A percentile compares a stretch with the other conserved stretches of the same genome.
These are phyloP conservation scores for Platorchestia sp. DNA, from an alignment of 1,140 invertebrate genomes.

Conservation along the genomic window DNA sequence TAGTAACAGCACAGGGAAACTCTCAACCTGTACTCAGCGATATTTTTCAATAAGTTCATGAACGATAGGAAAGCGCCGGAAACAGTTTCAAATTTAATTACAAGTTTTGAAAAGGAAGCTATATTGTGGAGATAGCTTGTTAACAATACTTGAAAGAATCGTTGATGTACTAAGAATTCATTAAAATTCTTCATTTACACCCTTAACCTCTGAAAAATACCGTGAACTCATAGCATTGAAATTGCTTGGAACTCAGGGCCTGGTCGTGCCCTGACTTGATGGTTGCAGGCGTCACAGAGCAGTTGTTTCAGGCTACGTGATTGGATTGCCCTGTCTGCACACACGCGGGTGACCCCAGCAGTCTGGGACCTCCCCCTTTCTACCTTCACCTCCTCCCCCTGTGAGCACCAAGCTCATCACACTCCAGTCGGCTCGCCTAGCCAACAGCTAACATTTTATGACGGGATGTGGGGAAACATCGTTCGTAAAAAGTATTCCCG, in stretches of 20 bases:
- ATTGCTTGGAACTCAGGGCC: background rate
- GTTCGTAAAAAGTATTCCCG: background rate
- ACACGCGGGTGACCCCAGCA: background rate
- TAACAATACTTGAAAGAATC: too few relatives aligned
- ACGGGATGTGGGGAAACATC: background rate
- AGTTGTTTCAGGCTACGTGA: background rate
- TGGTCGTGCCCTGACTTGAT: background rate
- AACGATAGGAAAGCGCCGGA: too few relatives aligned
- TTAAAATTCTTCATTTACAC: too few relatives aligned
- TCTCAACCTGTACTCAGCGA: too few relatives aligned
- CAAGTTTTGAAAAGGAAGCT: too few relatives aligned
- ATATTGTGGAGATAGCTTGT: too few relatives aligned
- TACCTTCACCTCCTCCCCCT: background rate
- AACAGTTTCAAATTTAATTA: too few relatives aligned
- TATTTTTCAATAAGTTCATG: too few relatives aligned
- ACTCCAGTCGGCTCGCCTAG: background rate
- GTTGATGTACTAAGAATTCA: too few relatives aligned
- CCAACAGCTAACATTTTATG: background rate
- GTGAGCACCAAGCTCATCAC: background rate
- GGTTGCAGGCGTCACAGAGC: background rate
- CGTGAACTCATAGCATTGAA: too few relatives aligned
- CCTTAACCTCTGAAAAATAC: background rate
- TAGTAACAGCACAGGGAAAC: too few relatives aligned
- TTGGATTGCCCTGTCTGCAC: background rate
- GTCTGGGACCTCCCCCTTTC: background rate